Evolutionary conservation across 1,140 invertebrate genomes (phyloP).

Genomic region (Adelges cooleyi): DNA sequence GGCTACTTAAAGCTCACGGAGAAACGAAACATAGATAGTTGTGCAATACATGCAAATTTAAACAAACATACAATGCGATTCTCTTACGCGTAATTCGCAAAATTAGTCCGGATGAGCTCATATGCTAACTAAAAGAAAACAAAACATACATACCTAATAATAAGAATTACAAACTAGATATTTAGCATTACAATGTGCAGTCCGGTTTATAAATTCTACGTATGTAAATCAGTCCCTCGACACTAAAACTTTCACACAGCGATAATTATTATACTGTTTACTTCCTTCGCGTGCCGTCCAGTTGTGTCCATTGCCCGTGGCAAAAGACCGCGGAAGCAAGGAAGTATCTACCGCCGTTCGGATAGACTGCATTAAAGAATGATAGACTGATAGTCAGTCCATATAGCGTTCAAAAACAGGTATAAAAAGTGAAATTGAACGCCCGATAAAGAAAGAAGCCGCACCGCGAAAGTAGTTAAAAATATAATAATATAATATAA

Average conservation of each 20-base stretch:
- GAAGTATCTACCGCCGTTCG: too few species aligned
- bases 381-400: too few species aligned
- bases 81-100: too few species aligned
- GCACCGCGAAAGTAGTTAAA: constrained; percentile 18
- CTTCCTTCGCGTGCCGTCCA: constrained; percentile 14
- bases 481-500: too few species aligned
- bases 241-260: constrained; percentile 8
- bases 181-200: background rate
- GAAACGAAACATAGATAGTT: background rate
- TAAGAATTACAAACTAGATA: background rate
- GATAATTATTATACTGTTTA: background rate
- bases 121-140: too few species aligned
- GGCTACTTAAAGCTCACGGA: background rate
- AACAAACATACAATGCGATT: background rate
- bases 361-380: too few species aligned
- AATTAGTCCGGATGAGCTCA: background rate
- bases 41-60: constrained; percentile 6
- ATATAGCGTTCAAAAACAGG: constrained; percentile 18
- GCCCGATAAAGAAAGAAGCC: background rate
- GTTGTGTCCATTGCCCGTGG: background rate
- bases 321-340: background rate
- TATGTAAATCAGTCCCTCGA: constrained; percentile 14
- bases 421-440: constrained; percentile 22
- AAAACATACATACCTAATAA: background rate
- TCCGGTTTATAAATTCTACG: background rate